Base-by-base conservation (phyloP, 1,140 invertebrate genomes). In the Drosophila virilis region DNA sequence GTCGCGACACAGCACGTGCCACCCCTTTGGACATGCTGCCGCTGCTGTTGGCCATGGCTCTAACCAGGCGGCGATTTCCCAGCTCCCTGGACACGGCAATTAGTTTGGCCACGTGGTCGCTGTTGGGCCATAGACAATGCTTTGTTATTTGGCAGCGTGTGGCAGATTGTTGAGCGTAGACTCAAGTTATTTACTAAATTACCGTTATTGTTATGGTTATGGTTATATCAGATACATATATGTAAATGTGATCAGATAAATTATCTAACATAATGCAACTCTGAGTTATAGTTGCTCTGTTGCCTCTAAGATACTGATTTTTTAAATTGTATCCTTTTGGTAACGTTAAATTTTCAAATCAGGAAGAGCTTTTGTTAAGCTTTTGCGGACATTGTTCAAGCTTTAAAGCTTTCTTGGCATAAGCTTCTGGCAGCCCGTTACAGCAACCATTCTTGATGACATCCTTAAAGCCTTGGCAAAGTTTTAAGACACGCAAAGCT, bases 1-100 rank as follows among this genome's bases (percentile, higher is more conserved):
- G 54, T 28, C 68, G 77, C 67, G 65, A 66, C 70, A 45, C 62
- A 52, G 38, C 81, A 81, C 68, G 82, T 78, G 74, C 81, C 70
- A 35, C 35, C 60, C 57, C 64, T 35, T 10, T 15, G 58, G 67
- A 55, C 55, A 32, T 22, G 46, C 17, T 48, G 45, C 17, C 3
- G 46, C 10, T 32, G 46, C 46, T 37, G 17, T 10, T 51, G 38
- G 33, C 48, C 45, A 72, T 51, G 38, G 33, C 37, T 46, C 42
- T 55, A 57, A 37, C 37, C 12, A 15, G 52, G 9, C 33, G 55
- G 22, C 42, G 54, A 58, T 58, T 58, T 28, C 17, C 51, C 12
- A 72, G 33, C 45, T 50, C 12, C 35, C 54, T 61, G 43, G 43
- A 62, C 51, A 54, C 46, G 69, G 55, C 78, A 86, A 85, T 85